phyloP scores from a whole-genome alignment of 2,888 invertebrate genomes.

The Invenusta paracnida region DNA sequence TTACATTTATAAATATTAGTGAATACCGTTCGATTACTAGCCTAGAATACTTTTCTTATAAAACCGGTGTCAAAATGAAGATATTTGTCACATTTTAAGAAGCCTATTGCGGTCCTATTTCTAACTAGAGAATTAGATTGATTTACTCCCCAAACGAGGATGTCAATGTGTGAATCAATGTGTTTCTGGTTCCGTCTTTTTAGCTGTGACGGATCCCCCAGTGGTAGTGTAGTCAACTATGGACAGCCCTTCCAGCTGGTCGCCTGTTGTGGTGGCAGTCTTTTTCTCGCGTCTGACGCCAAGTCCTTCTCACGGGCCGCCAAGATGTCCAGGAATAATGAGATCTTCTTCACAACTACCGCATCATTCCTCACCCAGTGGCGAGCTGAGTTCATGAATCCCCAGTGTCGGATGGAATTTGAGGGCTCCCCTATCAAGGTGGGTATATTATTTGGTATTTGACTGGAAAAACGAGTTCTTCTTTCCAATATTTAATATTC shows the following conservation, averaged over 20 bases:
- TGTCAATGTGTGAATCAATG: too few species aligned
- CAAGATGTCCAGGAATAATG: constrained; percentile 55
- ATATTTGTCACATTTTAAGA: too few species aligned
- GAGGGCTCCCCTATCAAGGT: constrained; percentile 55
- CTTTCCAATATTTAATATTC: not conserved
- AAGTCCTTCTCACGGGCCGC: constrained; percentile 45
- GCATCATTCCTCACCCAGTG: constrained; percentile 54
- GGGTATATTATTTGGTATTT: constrained; percentile 40
- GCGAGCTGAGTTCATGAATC: constrained; percentile 54
- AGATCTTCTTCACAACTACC: constrained; percentile 51
- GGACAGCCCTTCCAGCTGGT: constrained; percentile 53
- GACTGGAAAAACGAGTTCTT: not conserved
- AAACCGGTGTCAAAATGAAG: too few species aligned
- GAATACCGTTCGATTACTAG: too few species aligned
- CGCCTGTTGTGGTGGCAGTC: constrained; percentile 32
- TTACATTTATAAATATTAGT: too few species aligned
- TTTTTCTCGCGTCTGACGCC: constrained; percentile 31
- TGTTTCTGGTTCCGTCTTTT: not conserved
- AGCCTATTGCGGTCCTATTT: too few species aligned
- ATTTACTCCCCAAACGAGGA: too few species aligned
- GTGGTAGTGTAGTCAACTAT: constrained; percentile 51
- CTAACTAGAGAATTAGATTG: too few species aligned
- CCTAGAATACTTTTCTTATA: too few species aligned
- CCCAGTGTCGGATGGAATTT: constrained; percentile 55
- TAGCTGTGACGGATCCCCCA: constrained; percentile 52